phyloP scores from a whole-genome alignment of 2,113 vertebrate genomes.

The Vanacampus margaritifer region DNA sequence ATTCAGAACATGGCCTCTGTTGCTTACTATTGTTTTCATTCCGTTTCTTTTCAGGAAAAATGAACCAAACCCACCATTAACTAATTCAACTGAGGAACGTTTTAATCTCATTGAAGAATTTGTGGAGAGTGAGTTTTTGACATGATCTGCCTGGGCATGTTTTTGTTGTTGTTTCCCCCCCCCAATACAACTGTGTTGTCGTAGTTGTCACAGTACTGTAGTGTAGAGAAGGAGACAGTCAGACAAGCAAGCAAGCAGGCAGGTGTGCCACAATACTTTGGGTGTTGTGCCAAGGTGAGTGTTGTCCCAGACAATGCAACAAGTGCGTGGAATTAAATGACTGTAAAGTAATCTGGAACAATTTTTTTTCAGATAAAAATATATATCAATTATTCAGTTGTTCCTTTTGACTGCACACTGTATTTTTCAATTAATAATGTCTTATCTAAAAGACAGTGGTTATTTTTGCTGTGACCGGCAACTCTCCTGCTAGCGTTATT shows the following conservation, averaged over 20 bases:
- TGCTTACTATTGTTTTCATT: not conserved
- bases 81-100: slow-evolving; percentile 61
- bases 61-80: slow-evolving; percentile 48
- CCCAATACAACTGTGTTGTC: too few relatives aligned
- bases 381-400: not conserved
- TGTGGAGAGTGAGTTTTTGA: slow-evolving; percentile 76
- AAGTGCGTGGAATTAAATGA: not conserved
- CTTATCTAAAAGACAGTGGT: too few relatives aligned
- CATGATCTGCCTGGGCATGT: not conserved
- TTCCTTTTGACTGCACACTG: not conserved
- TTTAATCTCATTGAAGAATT: slow-evolving; percentile 73
- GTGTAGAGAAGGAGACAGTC: not conserved
- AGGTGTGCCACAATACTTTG: not conserved
- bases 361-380: not conserved
- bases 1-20: not conserved
- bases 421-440: not conserved
- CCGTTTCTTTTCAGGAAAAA: slow-evolving; percentile 66
- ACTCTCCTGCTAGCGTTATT: too few relatives aligned
- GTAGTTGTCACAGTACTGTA: not conserved
- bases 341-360: not conserved
- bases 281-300: not conserved
- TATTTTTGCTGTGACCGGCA: too few relatives aligned
- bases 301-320: not conserved
- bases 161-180: not conserved
- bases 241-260: not conserved